Conservation (phyloP, 2,888 invertebrate genomes). For the Eremobia ochroleuca region DNA sequence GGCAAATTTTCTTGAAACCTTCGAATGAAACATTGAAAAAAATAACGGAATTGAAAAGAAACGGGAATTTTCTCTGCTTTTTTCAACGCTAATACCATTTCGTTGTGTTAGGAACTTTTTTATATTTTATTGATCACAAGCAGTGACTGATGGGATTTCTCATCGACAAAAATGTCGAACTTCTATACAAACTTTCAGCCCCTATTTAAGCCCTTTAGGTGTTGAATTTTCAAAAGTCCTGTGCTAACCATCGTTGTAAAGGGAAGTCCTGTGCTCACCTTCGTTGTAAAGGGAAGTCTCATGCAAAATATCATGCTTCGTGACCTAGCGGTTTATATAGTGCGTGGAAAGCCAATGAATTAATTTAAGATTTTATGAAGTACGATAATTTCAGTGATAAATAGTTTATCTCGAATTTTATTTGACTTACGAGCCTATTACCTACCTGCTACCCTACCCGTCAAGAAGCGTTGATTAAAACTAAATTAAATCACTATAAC, state of each 20-base stretch:
- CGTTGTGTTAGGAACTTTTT: background rate
- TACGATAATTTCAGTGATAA: no score
- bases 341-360: background rate
- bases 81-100: no score
- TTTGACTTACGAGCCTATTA: background rate
- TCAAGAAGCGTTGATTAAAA: constrained; percentile 1
- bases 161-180: background rate
- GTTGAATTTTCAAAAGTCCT: background rate
- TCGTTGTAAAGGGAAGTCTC: background rate
- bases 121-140: background rate
- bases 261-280: background rate
- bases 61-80: no score
- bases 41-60: no score
- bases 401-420: background rate
- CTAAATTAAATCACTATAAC: constrained; percentile 24
- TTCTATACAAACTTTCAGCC: background rate
- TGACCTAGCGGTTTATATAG: background rate
- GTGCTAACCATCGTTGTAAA: background rate
- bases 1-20: no score
- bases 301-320: background rate
- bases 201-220: background rate
- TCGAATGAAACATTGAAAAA: no score
- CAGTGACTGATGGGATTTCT: background rate
- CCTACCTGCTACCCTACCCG: background rate
- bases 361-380: fast-evolving